Evolutionary conservation across 2,888 invertebrate species (phyloP), one percentile per base, ranked within the genome.

Genomic region (Celastrina argiolus): DNA sequence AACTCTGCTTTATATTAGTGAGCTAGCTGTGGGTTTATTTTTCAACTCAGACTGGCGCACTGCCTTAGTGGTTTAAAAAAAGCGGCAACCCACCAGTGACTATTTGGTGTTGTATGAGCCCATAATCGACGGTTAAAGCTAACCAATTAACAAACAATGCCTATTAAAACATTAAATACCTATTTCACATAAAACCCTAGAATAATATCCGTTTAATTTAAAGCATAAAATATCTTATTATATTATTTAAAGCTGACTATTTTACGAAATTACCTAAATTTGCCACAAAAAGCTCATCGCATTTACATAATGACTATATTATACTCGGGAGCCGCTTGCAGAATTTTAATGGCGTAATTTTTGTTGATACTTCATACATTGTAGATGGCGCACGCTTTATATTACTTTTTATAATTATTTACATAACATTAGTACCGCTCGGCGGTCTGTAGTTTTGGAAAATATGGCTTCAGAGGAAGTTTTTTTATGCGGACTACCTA

Each of bases 251-350:
- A 71, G 71, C 73, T 70, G 70, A 71, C 75, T 65, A 65, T 75
- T 73, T 73, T 73, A 71, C 73, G 74, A 86, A 86, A 88, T 84
- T 83, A 86, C 81, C 85, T 85, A 83, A 88, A 86, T 81, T 83
- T 83, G 79, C 75, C 75, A 79, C 79, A 84, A 83, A 87, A 87
- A 81, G 79, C 80, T 76, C 73, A 68, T 69, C 72, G 73, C 80
- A 88, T 89, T 88, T 88, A 81, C 88, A 88, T 89, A 89, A 90
- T 88, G 85, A 88, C 88, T 89, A 89, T 90, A 86, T 87, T 85
- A 84, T 84, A 85, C 81, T 77, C 76, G 77, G 74, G 80, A 73
- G 76, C 77, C 81, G 81, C 78, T 77, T 76, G 75, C 80, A 74
- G 88, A 86, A 89, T 90, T 84, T 88, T 86, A 88, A 89, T 87